phyloP scores from a whole-genome alignment of 2,888 invertebrate species.

The Metellina segmentata region DNA sequence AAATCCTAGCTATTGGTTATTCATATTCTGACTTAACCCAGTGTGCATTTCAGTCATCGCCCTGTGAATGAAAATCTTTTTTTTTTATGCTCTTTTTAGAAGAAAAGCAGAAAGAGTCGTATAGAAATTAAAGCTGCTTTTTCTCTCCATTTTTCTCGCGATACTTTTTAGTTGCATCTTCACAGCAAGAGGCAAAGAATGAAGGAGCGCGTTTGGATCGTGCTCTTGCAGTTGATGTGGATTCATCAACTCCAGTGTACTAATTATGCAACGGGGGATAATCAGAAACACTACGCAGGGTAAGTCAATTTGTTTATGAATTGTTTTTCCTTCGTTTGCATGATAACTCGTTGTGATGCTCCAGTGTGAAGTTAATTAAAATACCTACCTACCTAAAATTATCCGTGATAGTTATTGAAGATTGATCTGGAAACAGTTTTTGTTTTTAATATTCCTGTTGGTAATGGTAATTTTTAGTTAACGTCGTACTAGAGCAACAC shows the following conservation, averaged over 20 bases:
- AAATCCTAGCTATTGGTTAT: too few species aligned
- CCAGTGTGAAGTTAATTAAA: too few species aligned
- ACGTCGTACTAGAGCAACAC: too few species aligned
- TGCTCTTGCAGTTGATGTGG: background rate
- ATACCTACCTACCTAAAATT: too few species aligned
- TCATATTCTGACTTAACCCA: background rate
- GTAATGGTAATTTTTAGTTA: too few species aligned
- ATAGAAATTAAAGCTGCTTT: background rate
- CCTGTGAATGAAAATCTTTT: background rate
- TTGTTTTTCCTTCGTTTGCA: too few species aligned
- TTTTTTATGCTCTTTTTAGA: background rate
- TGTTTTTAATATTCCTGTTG: too few species aligned
- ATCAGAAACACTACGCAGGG: constrained; percentile 41
- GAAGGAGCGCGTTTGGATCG: background rate
- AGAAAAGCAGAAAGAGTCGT: background rate
- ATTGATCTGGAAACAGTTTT: too few species aligned
- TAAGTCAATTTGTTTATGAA: constrained; percentile 14
- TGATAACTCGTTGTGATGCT: too few species aligned
- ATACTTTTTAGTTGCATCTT: background rate
- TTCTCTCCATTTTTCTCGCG: background rate
- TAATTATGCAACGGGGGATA: constrained; percentile 1
- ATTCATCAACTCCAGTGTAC: background rate
- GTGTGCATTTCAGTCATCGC: background rate
- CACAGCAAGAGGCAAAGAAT: background rate
- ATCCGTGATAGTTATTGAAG: too few species aligned